Evolutionary conservation across 2,888 invertebrate genomes (phyloP), one percentile per base, ranked within the genome.

Genomic region (Caenorhabditis zanzibari): DNA sequence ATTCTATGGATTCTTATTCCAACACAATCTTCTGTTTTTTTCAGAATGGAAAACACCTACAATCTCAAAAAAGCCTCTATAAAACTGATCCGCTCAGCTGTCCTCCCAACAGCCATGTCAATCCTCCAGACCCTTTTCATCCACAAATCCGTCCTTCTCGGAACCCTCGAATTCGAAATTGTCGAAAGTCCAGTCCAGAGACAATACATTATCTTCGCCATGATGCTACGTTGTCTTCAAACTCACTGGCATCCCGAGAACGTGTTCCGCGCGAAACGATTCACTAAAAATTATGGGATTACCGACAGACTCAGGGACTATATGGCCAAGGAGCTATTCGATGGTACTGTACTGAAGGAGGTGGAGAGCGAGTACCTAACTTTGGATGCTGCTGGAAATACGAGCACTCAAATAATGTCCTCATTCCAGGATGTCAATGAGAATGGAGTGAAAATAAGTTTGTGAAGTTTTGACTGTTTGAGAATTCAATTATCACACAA

Each of bases 11-110:
- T 12, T 38, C 38, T 38, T 10, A 10, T 6, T 32, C 5, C 32
- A 4, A 4, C 32, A 32, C 32, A 4, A 32, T 6, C 32, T 6
- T 7, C 26, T 54, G n/a, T n/a, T n/a, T 12, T 54, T 61, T 61
- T 10, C 61, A 61, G 61, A 22, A n/a, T 61, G 61, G 38, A 61
- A 14, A 35, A 61, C 61, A 61, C 38, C 12, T 61, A 41, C 22
- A 19, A 61, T 14, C 35, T 1, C 22, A 9, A 61, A 12, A 61
- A 61, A 22, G 35, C 59, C 0, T n/a, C 26, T 1, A 10, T 22
- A 6, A 61, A 61, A 35, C 9, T 59, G 7, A 2, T 38, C 12
- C 35, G 19, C 14, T 4, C 22, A 0, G n/a, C n/a, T 22, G 12
- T 35, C 24, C 61, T 38, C n/a, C n/a, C 32, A 4, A 22, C 32